phyloP scores from a whole-genome alignment of 2,888 invertebrate species.

The Xestia ashworthii region DNA sequence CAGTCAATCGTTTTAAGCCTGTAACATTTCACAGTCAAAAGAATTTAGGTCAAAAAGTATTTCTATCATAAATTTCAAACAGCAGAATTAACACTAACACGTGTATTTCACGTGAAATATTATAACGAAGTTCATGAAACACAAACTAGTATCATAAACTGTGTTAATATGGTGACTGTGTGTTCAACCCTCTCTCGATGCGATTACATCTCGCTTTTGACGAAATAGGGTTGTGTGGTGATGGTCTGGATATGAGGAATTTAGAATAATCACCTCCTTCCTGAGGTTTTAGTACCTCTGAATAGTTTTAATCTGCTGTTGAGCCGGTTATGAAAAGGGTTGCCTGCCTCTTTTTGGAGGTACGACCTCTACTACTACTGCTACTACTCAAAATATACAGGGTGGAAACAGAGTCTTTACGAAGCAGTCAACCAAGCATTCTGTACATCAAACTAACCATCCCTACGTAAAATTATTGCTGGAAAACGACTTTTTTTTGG shows the following conservation, averaged over 20 bases:
- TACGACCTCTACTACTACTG: background rate
- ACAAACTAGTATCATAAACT: slow-evolving; percentile 58
- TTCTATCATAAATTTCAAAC: background rate
- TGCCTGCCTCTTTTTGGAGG: background rate
- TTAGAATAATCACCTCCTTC: slow-evolving; percentile 26
- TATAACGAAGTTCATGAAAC: slow-evolving; percentile 31
- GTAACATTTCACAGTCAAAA: background rate
- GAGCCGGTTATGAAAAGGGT: background rate
- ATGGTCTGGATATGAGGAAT: slow-evolving; percentile 22
- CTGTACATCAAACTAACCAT: too few species aligned
- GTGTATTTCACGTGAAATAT: slow-evolving; percentile 9
- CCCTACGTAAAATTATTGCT: too few species aligned
- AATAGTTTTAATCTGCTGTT: slow-evolving; percentile 10
- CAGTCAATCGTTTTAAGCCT: background rate
- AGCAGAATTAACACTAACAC: background rate
- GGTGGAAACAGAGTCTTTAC: too few species aligned
- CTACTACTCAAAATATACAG: too few species aligned
- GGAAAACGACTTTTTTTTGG: too few species aligned
- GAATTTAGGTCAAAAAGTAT: slow-evolving; percentile 5
- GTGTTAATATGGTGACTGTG: slow-evolving; percentile 29
- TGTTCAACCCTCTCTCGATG: slow-evolving; percentile 39
- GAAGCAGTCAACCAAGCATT: too few species aligned
- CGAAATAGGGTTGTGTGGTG: slow-evolving; percentile 37
- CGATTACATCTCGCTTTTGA: slow-evolving; percentile 28
- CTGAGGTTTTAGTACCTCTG: background rate